Evolutionary conservation across 2,797 vertebrate genomes (phyloP).

Genomic region (Huso huso): DNA sequence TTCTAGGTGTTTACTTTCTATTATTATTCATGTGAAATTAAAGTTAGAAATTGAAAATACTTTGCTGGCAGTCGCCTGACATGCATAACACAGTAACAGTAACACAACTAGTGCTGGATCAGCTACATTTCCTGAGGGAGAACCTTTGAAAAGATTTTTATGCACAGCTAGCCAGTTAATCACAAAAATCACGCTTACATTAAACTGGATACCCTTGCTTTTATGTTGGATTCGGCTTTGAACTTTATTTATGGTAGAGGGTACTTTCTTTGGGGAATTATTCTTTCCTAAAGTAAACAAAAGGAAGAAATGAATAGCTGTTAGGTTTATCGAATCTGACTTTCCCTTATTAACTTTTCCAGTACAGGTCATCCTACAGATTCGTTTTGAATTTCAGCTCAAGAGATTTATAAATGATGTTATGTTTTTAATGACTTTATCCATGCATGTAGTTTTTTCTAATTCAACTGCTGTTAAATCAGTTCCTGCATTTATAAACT

Average conservation of each 20-base stretch:
- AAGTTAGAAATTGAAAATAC: not conserved
- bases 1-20: too few relatives aligned
- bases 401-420: too few relatives aligned
- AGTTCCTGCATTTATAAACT: too few relatives aligned
- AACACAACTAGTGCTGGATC: not conserved
- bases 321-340: not conserved
- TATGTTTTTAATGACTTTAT: too few relatives aligned
- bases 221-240: not conserved
- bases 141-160: slow-evolving; percentile 2
- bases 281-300: not conserved
- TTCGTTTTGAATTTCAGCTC: too few relatives aligned
- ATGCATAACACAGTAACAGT: slow-evolving; percentile 1
- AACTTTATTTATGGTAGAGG: not conserved
- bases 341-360: not conserved
- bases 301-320: not conserved
- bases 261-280: slow-evolving; percentile 2
- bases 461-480: too few relatives aligned
- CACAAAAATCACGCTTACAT: not conserved
- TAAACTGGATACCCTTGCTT: not conserved
- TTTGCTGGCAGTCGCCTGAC: not conserved
- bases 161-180: not conserved
- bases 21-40: too few relatives aligned
- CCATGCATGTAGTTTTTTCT: too few relatives aligned
- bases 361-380: too few relatives aligned
- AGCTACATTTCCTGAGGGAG: not conserved